Evolutionary conservation across 2,888 invertebrate genomes (phyloP).

Genomic region (Pyrgus malvae): DNA sequence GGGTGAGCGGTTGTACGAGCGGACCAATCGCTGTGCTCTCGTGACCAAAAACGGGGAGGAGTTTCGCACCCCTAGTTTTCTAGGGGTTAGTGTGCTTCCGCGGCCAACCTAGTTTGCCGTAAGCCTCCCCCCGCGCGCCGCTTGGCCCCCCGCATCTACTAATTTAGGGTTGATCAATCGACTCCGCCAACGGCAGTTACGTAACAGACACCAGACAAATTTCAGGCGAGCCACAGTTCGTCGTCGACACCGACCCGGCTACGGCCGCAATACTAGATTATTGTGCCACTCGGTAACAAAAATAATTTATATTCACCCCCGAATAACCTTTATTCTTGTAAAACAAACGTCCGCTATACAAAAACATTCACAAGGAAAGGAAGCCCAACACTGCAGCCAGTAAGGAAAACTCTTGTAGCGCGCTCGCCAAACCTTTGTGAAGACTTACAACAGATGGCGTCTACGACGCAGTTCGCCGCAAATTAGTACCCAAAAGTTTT

Average conservation of each 20-base stretch:
- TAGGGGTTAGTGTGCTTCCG: slow-evolving; percentile 83
- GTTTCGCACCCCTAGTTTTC: slow-evolving; percentile 83
- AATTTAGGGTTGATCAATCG: slow-evolving; percentile 81
- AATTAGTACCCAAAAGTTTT: neutral
- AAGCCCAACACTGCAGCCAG: neutral
- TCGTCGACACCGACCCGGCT: slow-evolving; percentile 10
- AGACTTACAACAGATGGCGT: slow-evolving; percentile 15
- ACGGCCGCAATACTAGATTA: neutral
- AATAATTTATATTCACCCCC: neutral
- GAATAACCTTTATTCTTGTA: neutral
- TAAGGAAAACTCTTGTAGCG: neutral
- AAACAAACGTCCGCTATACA: neutral
- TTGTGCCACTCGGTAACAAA: neutral
- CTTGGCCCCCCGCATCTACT: slow-evolving; percentile 60
- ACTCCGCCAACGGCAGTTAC: slow-evolving; percentile 59
- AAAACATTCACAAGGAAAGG: neutral
- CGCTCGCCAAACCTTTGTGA: neutral
- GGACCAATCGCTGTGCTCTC: slow-evolving; percentile 79
- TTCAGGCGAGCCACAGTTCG: slow-evolving; percentile 37
- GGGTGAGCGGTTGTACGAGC: slow-evolving; percentile 72
- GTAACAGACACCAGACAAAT: slow-evolving; percentile 62
- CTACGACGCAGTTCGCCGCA: neutral
- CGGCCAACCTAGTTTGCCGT: slow-evolving; percentile 80
- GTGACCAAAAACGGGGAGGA: slow-evolving; percentile 82
- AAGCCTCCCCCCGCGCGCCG: slow-evolving; percentile 57